A percentile compares a stretch with the other conserved stretches of the same genome.
Conservation (phyloP, 2,113 vertebrate species). For the Rhizomys pruinosus region DNA sequence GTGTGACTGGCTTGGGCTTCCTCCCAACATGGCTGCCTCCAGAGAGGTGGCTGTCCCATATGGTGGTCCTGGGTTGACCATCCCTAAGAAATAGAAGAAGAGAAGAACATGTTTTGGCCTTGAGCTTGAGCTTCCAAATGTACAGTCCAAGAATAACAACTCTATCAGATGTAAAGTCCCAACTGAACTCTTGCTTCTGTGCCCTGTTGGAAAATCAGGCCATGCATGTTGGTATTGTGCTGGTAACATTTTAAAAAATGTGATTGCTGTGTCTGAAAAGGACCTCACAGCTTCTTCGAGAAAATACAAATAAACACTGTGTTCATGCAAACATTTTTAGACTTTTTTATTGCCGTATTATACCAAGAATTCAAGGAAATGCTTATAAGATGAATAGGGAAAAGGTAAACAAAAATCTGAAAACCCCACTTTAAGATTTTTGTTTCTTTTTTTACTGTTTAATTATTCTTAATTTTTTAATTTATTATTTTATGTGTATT, state of each 20-base stretch:
- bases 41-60: no score
- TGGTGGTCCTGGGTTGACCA: no score
- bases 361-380: not conserved
- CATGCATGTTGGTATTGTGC: not conserved
- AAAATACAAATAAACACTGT: constrained; percentile 30
- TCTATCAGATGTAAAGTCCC: rapidly evolving
- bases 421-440: not conserved
- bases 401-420: not conserved
- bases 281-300: constrained; percentile 22
- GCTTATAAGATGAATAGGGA: not conserved
- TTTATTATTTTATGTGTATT: no score
- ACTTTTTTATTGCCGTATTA: not conserved
- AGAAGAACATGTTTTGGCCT: not conserved
- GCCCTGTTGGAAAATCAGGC: not conserved
- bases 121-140: not conserved
- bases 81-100: not conserved
- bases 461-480: not conserved
- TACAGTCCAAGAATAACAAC: not conserved
- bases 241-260: not conserved
- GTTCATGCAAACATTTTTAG: not conserved
- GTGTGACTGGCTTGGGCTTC: not conserved
- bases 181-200: not conserved
- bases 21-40: not conserved
- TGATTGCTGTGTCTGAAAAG: constrained; percentile 30
- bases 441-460: not conserved